Base-by-base conservation (phyloP, 2,888 invertebrate genomes). In the Agonopterix subpropinquella region DNA sequence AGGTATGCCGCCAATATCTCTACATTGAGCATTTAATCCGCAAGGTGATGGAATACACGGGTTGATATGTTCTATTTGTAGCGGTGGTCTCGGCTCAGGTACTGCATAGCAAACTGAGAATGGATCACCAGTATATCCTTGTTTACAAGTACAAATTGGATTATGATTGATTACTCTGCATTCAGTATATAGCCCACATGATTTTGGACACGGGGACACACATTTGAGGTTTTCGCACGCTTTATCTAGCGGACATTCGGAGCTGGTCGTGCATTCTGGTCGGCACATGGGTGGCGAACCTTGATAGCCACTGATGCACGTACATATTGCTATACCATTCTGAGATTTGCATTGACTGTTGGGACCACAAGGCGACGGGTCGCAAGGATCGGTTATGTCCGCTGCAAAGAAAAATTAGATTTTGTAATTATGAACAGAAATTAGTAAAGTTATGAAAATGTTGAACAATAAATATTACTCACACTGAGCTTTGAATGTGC, bases 41-140 rank as follows among this genome's bases (percentile, higher is more conserved):
- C 96, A 96, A 0, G 95, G 94, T 46, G 94, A 93, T 41, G 95
- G 94, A 45, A 91, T 67, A 64, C 95, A 95, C 41, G 94, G 93
- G 76, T 93, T 77, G 4, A 59, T 45, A 41, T 67, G 65, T 52
- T 70, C 72, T 52, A 56, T 58, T 43, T 63, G 41, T 43, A 63
- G 41, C 49, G 67, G 44, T n/a, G 74, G 73, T 58, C 74, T 67
- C 41, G 66, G 64, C 59, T 77, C 81, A 67, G 73, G 63, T 48
- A 74, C 39, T 47, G 72, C 55, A 56, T 75, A 78, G 71, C 83
- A 90, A 61, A 67, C 77, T 61, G 91, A 89, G 63, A 93, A 92
- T 49, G 93, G 91, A 85, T 92, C 91, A 39, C 92, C 92, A 10
- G 90, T 90, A 54, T 80, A 83, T 42, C 92, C 91, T 57, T 81